phyloP scores from a whole-genome alignment of 2,888 invertebrate species.

The Ectemnius continuus region DNA sequence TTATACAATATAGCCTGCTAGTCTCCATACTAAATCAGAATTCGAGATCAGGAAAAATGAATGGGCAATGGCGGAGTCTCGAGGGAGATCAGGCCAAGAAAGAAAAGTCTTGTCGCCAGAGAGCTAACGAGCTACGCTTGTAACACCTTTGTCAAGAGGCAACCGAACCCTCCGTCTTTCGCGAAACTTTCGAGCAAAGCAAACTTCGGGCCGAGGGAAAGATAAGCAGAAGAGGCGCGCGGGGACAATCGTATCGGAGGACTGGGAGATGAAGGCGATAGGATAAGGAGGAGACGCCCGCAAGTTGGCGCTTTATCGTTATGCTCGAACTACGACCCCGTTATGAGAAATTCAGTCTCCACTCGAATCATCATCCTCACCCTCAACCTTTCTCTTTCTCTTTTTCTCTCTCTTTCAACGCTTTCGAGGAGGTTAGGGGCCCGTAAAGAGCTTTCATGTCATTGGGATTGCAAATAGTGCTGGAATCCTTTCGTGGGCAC shows the following conservation, averaged over 20 bases:
- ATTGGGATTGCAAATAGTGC: conserved; percentile 24
- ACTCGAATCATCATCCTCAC: conserved; percentile 42
- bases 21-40: too few species aligned
- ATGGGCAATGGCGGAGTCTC: too few species aligned
- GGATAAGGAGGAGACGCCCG: conserved; percentile 10
- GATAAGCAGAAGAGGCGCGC: conserved; percentile 2
- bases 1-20: too few species aligned
- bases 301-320: conserved; percentile 42
- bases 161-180: too few species aligned
- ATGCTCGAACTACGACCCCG: conserved; percentile 22
- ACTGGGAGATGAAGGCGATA: background rate
- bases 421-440: conserved; percentile 34
- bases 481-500: conserved; percentile 30
- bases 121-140: too few species aligned
- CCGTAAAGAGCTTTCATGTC: conserved; percentile 29
- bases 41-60: too few species aligned
- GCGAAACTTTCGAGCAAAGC: too few species aligned
- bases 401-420: conserved; percentile 4
- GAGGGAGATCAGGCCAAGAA: too few species aligned
- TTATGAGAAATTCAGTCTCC: conserved; percentile 40
- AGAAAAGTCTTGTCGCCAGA: too few species aligned
- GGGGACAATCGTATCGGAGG: background rate
- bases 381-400: background rate
- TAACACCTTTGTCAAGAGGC: too few species aligned
- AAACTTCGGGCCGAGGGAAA: background rate